Evolutionary conservation across 2,113 vertebrate genomes (phyloP), one percentile per base, ranked within the genome.

Genomic region (Potamarius usumacintae): DNA sequence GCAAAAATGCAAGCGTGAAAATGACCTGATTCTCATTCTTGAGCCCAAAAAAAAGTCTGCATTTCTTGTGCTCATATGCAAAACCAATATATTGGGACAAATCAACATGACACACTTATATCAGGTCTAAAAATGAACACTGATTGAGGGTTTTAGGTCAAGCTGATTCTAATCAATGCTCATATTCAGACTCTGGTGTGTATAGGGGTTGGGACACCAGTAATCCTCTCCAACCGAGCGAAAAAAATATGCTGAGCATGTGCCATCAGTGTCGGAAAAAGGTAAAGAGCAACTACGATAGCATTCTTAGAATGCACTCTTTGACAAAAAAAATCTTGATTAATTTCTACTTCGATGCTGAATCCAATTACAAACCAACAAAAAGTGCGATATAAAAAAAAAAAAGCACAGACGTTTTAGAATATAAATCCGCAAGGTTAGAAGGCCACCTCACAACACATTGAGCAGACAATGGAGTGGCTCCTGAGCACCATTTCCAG

Each of bases 401-500:
- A 27, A 52, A 57, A 67, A 42, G 17, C 30, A 17, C 84, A 83
- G 82, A 27, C 30, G 15, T 83, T 85, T 81, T 77, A 69, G 2
- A 58, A 30, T 30, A 83, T 53, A 86, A 76, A 81, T 86, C 79
- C n/a, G 27, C 86, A 85, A 89, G 85, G 83, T 81, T 87, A 82
- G 57, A 62, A 82, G 79, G 86, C 79, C 81, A 82, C 78, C 58
- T 20, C 25, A 62, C 48, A 80, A 48, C 79, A 90, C 84, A 86
- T 81, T 86, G 80, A 58, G 77, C 80, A 83, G 86, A 88, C 85
- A 78, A 87, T 34, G 18, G 27, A 90, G 53, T 52, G 77, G 65
- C 25, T 85, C 17, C 12, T 55, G 57, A 52, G 50, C 83, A 86
- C 60, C 72, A 86, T 83, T 87, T 86, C 77, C 77, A 42, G 27